Conservation (phyloP, 2,888 invertebrate genomes). For the Yponomeuta malinellus region DNA sequence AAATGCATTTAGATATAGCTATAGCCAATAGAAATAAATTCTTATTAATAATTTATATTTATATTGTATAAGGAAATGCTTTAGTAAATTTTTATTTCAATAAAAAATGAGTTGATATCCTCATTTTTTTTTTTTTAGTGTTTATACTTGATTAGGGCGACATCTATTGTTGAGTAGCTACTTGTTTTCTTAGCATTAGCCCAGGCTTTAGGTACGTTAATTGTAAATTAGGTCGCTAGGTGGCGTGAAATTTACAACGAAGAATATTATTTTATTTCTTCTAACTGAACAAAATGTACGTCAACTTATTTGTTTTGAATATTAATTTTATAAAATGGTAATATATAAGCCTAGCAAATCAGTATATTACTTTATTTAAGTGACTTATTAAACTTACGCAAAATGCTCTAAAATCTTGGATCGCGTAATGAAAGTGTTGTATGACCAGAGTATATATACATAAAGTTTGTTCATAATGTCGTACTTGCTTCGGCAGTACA, state of each 20-base stretch:
- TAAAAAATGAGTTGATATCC: background rate
- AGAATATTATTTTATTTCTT: background rate
- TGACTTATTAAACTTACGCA: background rate
- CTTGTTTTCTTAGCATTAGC: too few species aligned
- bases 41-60: background rate
- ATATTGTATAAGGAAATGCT: background rate
- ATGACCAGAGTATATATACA: constrained; percentile 21
- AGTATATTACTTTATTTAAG: background rate
- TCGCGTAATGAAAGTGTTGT: constrained; percentile 25
- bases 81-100: constrained; percentile 5
- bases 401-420: constrained; percentile 17
- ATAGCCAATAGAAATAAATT: constrained; percentile 4
- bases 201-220: background rate
- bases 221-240: background rate
- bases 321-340: background rate
- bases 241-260: background rate
- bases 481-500: constrained; percentile 59
- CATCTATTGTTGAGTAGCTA: background rate
- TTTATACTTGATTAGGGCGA: background rate
- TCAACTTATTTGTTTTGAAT: background rate
- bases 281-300: too few species aligned
- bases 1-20: constrained; percentile 12
- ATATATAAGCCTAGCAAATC: background rate
- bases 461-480: accelerated
- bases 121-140: background rate